phyloP scores from a whole-genome alignment of 2,797 vertebrate genomes.

The Lepidocolaptes lacrymiger region DNA sequence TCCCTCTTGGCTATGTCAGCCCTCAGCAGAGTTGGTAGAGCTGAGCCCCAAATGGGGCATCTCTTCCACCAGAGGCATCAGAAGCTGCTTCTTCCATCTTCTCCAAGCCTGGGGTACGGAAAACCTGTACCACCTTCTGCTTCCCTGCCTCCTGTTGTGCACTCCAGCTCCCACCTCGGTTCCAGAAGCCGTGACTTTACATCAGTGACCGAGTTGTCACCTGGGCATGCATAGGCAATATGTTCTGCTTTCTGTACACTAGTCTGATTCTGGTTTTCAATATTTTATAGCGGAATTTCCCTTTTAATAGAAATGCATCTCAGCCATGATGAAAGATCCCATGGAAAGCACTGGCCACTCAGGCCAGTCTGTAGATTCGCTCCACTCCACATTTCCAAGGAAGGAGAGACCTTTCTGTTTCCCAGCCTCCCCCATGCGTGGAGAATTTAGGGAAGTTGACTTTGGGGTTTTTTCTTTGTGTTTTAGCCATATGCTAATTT shows the following conservation, averaged over 20 bases:
- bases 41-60: fast-evolving
- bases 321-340: neutral
- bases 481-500: neutral
- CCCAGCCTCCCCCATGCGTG: neutral
- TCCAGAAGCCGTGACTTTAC: neutral
- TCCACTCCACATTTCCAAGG: neutral
- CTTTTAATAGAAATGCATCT: neutral
- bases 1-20: neutral
- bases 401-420: neutral
- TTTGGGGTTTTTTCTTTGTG: neutral
- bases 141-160: fast-evolving
- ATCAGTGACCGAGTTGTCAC: fast-evolving
- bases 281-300: neutral
- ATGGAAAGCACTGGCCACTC: neutral
- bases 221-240: neutral
- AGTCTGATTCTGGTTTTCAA: neutral
- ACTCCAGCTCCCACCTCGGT: neutral
- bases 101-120: neutral
- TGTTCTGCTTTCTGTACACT: neutral
- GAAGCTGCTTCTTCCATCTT: neutral
- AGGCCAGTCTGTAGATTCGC: fast-evolving
- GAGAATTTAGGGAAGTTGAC: neutral
- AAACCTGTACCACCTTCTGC: neutral
- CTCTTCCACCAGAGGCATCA: neutral
- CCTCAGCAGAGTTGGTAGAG: neutral